phyloP scores from a whole-genome alignment of 2,888 invertebrate species.

The Beris chalybata region DNA sequence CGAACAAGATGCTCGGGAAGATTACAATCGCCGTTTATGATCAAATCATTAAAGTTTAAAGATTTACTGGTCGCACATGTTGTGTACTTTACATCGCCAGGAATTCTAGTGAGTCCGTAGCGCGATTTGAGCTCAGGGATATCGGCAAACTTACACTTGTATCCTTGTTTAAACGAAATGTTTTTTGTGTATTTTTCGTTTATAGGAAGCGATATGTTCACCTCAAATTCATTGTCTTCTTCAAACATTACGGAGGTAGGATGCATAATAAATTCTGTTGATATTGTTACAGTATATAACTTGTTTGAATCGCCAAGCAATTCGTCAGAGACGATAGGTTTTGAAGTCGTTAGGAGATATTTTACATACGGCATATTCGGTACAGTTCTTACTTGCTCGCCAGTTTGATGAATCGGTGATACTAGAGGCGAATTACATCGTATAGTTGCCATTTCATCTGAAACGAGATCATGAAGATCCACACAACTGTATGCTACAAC shows the following conservation, averaged over 20 bases:
- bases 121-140: not conserved
- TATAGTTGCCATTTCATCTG: constrained; percentile 4
- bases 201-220: constrained; percentile 8
- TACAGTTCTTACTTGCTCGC: not conserved
- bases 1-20: constrained; percentile 7
- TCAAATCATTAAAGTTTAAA: constrained; percentile 3
- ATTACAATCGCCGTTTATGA: not conserved
- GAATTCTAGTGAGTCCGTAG: constrained; percentile 13
- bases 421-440: not conserved
- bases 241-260: constrained; percentile 9
- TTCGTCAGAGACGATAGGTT: constrained; percentile 5
- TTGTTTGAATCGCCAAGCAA: not conserved
- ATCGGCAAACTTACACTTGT: constrained; percentile 11
- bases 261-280: constrained; percentile 22
- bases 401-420: not conserved
- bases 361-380: constrained; percentile 24
- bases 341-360: constrained; percentile 15
- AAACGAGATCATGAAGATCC: constrained; percentile 12
- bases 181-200: not conserved
- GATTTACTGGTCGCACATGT: constrained; percentile 1
- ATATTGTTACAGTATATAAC: constrained; percentile 17
- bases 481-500: constrained; percentile 7
- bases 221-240: constrained; percentile 1
- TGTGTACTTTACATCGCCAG: constrained; percentile 19
- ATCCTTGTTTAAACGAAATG: constrained; percentile 13